These are phyloP conservation scores for Zaprionus capensis DNA, from an alignment of 1,140 invertebrate species.

Conservation along the genomic window DNA sequence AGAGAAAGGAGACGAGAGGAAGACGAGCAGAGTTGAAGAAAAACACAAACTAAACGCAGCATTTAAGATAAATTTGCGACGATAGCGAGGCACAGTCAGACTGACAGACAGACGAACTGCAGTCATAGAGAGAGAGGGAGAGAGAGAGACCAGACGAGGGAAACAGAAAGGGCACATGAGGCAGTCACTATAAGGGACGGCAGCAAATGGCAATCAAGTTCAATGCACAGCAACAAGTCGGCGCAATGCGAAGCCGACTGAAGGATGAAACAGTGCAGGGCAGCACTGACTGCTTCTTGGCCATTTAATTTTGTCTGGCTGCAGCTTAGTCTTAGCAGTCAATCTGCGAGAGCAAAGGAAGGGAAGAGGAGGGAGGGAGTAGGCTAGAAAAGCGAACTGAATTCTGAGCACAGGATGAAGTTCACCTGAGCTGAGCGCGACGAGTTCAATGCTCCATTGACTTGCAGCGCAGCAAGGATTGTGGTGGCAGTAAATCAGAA, in stretches of 20 bases:
- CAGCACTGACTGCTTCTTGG: slow-evolving; percentile 20
- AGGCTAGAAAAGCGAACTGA: slow-evolving; percentile 3
- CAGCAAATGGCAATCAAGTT: slow-evolving; percentile 73
- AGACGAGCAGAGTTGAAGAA: slow-evolving; percentile 20
- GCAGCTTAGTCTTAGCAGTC: slow-evolving; percentile 42
- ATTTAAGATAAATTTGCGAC: slow-evolving; percentile 79
- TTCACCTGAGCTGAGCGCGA: slow-evolving; percentile 11
- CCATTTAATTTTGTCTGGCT: slow-evolving; percentile 38
- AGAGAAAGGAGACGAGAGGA: not conserved
- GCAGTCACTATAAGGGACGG: slow-evolving; percentile 33
- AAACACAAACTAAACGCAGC: slow-evolving; percentile 71
- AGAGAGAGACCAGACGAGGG: too few species aligned
- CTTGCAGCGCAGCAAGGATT: slow-evolving; percentile 19
- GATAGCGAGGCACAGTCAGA: slow-evolving; percentile 48
- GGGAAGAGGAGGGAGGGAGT: not conserved
- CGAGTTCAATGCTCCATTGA: slow-evolving; percentile 69
- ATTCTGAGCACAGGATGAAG: not conserved
- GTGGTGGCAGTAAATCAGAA: slow-evolving; percentile 68
- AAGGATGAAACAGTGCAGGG: not conserved
- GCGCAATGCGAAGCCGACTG: slow-evolving; percentile 34
- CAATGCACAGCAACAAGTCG: slow-evolving; percentile 76
- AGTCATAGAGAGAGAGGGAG: not conserved
- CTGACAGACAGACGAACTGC: not conserved
- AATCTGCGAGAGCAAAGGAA: slow-evolving; percentile 18
- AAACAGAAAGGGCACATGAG: too few species aligned